A percentile compares a stretch with the other conserved stretches of the same genome.
These are phyloP conservation scores for Fragum whitleyi DNA, from an alignment of 2,888 invertebrate genomes.

Conservation along the genomic window DNA sequence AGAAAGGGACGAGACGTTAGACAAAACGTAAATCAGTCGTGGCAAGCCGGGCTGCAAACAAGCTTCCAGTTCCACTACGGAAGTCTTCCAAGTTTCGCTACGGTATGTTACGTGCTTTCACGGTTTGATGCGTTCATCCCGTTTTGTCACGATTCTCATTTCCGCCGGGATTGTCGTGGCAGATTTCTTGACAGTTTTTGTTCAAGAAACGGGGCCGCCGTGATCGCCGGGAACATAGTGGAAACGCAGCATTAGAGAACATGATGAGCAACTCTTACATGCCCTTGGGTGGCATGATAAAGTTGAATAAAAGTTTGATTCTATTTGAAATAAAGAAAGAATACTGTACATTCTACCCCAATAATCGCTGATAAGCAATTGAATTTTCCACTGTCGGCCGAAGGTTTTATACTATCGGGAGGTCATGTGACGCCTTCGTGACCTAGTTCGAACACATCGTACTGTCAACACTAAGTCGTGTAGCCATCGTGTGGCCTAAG, in stretches of 20 bases:
- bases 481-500: too few species aligned
- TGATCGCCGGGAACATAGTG: neutral
- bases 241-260: neutral
- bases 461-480: too few species aligned
- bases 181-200: neutral
- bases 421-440: too few species aligned
- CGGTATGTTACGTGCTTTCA: neutral
- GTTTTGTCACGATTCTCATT: neutral
- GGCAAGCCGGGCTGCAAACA: neutral
- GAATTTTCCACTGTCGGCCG: too few species aligned
- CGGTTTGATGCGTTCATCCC: neutral
- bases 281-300: too few species aligned
- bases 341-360: too few species aligned
- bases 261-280: too few species aligned
- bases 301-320: too few species aligned
- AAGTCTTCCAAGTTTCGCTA: neutral
- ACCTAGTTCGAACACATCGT: too few species aligned
- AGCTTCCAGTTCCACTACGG: neutral
- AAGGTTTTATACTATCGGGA: too few species aligned
- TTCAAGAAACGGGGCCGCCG: neutral
- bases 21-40: neutral
- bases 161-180: neutral
- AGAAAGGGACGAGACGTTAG: constrained; percentile 14
- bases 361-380: too few species aligned
- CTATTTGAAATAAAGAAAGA: too few species aligned